phyloP scores from a whole-genome alignment of 2,888 invertebrate species.

The Megalurothrips usitatus region DNA sequence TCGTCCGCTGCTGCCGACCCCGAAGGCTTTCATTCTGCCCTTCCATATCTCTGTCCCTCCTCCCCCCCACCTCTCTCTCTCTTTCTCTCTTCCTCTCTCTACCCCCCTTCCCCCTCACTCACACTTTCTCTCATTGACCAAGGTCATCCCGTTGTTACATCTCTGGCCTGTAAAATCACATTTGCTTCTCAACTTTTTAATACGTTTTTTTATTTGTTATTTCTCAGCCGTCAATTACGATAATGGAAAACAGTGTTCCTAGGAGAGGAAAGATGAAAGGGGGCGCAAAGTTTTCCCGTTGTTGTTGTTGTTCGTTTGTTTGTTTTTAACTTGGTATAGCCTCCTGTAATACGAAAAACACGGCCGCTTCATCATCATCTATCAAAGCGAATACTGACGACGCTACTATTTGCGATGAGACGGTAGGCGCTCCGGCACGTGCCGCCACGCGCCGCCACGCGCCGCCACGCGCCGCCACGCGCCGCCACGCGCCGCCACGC shows the following conservation, averaged over 20 bases:
- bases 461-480: too few relatives aligned
- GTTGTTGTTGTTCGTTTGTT: too few relatives aligned
- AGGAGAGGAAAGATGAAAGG: too few relatives aligned
- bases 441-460: too few relatives aligned
- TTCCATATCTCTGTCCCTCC: neutral
- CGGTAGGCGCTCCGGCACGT: too few relatives aligned
- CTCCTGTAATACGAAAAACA: too few relatives aligned
- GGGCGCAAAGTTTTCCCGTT: neutral
- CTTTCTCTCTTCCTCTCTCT: neutral
- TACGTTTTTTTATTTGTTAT: too few relatives aligned
- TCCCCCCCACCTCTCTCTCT: neutral
- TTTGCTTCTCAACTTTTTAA: neutral
- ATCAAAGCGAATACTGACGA: neutral
- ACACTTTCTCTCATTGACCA: too few relatives aligned
- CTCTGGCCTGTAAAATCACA: neutral
- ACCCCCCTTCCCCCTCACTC: neutral
- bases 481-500: too few relatives aligned
- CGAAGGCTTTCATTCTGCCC: neutral
- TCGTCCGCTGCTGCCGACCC: neutral
- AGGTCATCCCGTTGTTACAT: neutral
- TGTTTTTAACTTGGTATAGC: too few relatives aligned
- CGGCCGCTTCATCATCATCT: neutral
- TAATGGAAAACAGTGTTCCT: neutral
- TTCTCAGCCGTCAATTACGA: neutral
- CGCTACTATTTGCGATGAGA: too few relatives aligned